A percentile compares a stretch with the other conserved stretches of the same genome.
phyloP scores from a whole-genome alignment of 1,140 invertebrate genomes.

The Lordiphosa collinella region DNA sequence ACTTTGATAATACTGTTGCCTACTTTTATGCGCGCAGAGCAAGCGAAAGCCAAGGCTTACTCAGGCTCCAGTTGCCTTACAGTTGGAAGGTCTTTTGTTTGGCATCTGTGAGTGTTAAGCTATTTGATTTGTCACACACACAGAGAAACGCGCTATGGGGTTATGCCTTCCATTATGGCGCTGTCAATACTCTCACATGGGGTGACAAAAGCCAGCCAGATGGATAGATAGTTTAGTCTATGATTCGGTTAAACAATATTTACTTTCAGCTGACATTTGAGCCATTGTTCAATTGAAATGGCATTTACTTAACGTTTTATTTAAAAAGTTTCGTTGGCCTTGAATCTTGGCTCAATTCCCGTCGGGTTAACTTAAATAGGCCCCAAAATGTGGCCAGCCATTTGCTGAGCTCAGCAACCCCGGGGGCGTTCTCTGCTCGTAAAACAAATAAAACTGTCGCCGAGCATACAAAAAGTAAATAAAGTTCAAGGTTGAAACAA shows the following conservation, averaged over 20 bases:
- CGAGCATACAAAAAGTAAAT: slow-evolving; percentile 68
- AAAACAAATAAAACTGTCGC: slow-evolving; percentile 75
- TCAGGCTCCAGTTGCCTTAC: neutral
- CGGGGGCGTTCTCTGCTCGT: slow-evolving; percentile 39
- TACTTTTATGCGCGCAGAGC: neutral
- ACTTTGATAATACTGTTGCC: slow-evolving; percentile 53
- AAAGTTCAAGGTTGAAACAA: slow-evolving; percentile 71
- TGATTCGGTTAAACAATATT: slow-evolving; percentile 18
- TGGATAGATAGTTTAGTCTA: slow-evolving; percentile 23
- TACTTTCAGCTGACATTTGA: slow-evolving; percentile 19
- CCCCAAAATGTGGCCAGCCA: slow-evolving; percentile 36
- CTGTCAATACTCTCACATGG: too few relatives aligned
- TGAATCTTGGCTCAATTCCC: slow-evolving; percentile 18
- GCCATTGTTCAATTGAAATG: slow-evolving; percentile 20
- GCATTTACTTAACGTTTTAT: neutral
- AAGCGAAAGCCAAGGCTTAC: neutral
- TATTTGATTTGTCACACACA: neutral
- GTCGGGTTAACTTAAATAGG: slow-evolving; percentile 37
- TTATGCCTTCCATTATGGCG: slow-evolving; percentile 21
- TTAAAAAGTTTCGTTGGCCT: slow-evolving; percentile 3
- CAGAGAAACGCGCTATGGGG: neutral
- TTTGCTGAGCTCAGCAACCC: slow-evolving; percentile 37
- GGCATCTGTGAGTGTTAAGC: neutral
- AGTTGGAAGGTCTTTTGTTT: slow-evolving; percentile 36
- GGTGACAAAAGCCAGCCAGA: slow-evolving; percentile 17